A percentile compares a stretch with the other conserved stretches of the same genome.
phyloP scores from a whole-genome alignment of 92 coral and sea anemone genomes.

The Siderastrea siderea region DNA sequence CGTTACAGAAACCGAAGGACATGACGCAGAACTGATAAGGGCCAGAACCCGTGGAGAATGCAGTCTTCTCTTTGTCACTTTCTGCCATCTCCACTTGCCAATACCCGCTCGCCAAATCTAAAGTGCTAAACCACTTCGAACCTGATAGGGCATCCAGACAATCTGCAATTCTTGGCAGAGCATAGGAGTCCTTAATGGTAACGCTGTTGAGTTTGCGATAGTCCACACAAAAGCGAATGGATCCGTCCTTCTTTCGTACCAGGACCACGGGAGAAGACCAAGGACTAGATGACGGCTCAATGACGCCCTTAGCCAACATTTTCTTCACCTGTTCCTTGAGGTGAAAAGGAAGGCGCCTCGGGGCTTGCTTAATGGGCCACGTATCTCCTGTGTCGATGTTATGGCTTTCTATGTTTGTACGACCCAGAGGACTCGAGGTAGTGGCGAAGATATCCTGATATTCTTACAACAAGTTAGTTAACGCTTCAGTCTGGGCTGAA shows the following conservation, averaged over 20 bases:
- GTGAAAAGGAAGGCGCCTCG: constrained; percentile 49
- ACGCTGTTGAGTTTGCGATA: constrained; percentile 50
- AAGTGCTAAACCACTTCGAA: neutral
- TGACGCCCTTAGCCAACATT: constrained; percentile 45
- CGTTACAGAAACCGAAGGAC: too few species aligned
- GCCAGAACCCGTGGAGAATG: neutral
- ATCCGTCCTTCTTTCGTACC: constrained; percentile 60
- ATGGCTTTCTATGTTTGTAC: too few species aligned
- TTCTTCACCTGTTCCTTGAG: constrained; percentile 18
- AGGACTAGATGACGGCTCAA: constrained; percentile 62
- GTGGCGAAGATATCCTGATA: too few species aligned
- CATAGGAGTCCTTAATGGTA: constrained; percentile 48
- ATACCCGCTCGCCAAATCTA: constrained; percentile 1
- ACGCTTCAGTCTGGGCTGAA: too few species aligned
- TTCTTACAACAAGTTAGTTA: too few species aligned
- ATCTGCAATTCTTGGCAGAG: constrained; percentile 29
- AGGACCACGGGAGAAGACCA: constrained; percentile 64
- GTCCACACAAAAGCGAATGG: constrained; percentile 55
- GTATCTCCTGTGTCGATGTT: too few species aligned
- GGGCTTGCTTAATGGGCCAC: constrained; percentile 37
- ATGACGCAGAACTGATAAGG: neutral
- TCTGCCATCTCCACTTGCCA: neutral
- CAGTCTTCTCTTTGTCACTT: neutral
- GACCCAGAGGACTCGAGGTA: too few species aligned
- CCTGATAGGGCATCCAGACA: neutral